These are phyloP conservation scores for Diabrotica balteata DNA, from an alignment of 2,888 invertebrate genomes.

Conservation along the genomic window DNA sequence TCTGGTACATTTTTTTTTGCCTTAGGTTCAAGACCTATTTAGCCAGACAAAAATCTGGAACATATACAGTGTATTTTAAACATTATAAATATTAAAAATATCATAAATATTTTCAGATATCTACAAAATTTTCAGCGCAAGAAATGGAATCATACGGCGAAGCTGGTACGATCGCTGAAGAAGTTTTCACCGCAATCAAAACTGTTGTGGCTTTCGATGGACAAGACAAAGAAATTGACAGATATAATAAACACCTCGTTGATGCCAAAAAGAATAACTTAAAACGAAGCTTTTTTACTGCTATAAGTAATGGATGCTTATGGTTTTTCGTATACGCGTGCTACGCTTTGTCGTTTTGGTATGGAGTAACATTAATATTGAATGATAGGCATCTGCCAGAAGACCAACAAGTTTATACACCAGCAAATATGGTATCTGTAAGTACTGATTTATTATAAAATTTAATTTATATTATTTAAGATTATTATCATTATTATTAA, in stretches of 20 bases:
- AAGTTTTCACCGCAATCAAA: constrained; percentile 74
- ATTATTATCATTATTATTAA: no score
- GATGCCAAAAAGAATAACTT: constrained; percentile 73
- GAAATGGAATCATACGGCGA: constrained; percentile 77
- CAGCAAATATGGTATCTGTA: constrained; percentile 75
- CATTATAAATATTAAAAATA: no score
- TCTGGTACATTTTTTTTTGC: no score
- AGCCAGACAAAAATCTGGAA: no score
- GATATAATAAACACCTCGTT: constrained; percentile 71
- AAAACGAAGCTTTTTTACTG: constrained; percentile 72
- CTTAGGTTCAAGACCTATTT: no score
- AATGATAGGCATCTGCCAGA: constrained; percentile 60
- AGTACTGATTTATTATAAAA: constrained; percentile 49
- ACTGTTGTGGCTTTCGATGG: constrained; percentile 84
- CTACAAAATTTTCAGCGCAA: constrained; percentile 70
- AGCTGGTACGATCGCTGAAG: constrained; percentile 80
- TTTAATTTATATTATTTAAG: no score
- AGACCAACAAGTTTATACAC: constrained; percentile 63
- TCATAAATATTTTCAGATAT: constrained; percentile 60
- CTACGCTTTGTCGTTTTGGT: constrained; percentile 85
- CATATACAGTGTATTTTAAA: no score
- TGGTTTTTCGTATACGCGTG: constrained; percentile 81
- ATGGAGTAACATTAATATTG: constrained; percentile 73
- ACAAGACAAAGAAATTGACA: constrained; percentile 71
- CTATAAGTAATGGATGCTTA: constrained; percentile 74